Base-by-base conservation (phyloP, 2,113 vertebrate genomes). In the Hippolais icterina region DNA sequence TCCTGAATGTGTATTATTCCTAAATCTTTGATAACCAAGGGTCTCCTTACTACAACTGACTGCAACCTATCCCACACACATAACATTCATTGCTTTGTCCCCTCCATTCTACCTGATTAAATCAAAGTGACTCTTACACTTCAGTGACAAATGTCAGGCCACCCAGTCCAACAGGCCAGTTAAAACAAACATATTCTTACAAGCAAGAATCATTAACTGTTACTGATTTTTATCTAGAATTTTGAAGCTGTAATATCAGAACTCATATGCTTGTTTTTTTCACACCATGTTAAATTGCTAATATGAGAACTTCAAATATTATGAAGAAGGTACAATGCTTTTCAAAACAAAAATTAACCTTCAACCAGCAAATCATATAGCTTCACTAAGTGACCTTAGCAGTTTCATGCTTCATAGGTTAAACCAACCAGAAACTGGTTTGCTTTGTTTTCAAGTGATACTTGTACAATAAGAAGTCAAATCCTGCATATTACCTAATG, bases 41-140 rank as follows among this genome's bases (percentile, higher is more conserved):
- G 12, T 42, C 31, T 74, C 31, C 37, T 80, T 65, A 46, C 24
- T 41, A n/a, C 10, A 41, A 28, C 20, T 56, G 54, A 75, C 22
- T 21, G 71, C n/a, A 77, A 31, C 11, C 50, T 70, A 60, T 75
- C 33, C 54, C 15, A 71, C 28, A 49, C 9, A 37, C 2, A 31
- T 7, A 33, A 7, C 21, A 52, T 57, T n/a, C 27, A 39, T 35
- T 0, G 0, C 15, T 47, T 63, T 12, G 0, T 33, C 22, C 28
- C 9, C 41, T 86, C 54, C 24, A 12, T 52, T 72, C n/a, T 25
- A 64, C 22, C 35, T 61, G 25, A 47, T 27, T 33, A 68, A 68
- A 91, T 41, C 35, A 82, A 61, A 68, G 20, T 25, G 11, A 64
- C 39, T 74, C 70, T 77, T 27, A 37, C 10, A 57, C 14, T 59